Percentiles rank a stretch among this genome's conserved stretches.
phyloP scores from a whole-genome alignment of 2,113 vertebrate species.

The Lonchura striata region DNA sequence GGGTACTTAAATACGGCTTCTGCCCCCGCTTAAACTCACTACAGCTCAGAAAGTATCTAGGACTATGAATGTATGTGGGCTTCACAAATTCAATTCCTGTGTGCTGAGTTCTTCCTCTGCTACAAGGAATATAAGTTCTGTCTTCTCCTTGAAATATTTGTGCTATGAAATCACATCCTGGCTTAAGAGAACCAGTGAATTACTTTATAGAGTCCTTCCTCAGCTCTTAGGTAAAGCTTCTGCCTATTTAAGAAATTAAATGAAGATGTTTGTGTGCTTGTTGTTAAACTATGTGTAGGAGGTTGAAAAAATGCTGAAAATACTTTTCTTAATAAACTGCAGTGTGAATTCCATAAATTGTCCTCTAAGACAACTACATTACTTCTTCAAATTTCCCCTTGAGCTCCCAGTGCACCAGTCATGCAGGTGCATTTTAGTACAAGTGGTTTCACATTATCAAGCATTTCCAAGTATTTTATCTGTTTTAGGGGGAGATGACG shows the following conservation, averaged over 20 bases:
- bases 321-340: background rate
- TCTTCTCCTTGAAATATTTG: background rate
- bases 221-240: background rate
- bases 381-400: background rate
- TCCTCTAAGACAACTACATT: background rate
- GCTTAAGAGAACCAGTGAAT: background rate
- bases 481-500: background rate
- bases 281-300: background rate
- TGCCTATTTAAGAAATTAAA: background rate
- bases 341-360: background rate
- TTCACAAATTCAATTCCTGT: background rate
- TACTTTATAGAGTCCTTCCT: background rate
- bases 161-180: background rate
- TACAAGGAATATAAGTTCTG: background rate
- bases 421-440: background rate
- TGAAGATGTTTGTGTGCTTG: background rate
- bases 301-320: background rate
- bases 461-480: background rate
- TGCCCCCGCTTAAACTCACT: background rate
- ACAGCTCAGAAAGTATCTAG: background rate
- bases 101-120: background rate
- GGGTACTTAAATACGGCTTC: background rate
- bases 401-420: background rate
- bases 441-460: background rate
- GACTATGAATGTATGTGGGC: background rate